Evolutionary conservation across 35 echinoderm and acorn worm species (phyloP).

Genomic region (Ophiothrix spiculata): DNA sequence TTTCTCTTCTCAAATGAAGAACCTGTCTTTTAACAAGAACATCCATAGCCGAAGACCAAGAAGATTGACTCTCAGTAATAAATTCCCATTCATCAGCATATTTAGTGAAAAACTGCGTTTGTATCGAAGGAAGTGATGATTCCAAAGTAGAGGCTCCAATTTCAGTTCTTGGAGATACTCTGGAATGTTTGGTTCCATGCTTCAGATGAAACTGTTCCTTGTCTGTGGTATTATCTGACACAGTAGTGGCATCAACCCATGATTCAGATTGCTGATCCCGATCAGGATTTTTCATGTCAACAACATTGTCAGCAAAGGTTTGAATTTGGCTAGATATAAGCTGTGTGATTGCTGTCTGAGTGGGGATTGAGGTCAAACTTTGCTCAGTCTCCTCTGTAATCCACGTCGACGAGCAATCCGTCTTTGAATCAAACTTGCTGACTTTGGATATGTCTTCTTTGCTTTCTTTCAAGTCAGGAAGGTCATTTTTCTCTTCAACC

Average conservation of each 20-base stretch:
- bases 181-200: too few species aligned
- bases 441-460: neutral
- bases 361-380: neutral
- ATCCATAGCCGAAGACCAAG: neutral
- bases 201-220: too few species aligned
- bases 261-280: neutral
- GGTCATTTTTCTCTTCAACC: neutral
- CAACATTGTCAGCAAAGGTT: neutral
- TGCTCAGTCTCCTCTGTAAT: neutral
- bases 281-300: neutral
- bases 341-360: neutral
- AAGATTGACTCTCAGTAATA: neutral
- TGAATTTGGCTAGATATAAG: neutral
- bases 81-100: neutral
- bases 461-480: neutral
- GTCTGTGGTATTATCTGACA: neutral
- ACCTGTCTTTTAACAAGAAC: neutral
- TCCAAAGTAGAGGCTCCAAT: neutral
- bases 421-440: neutral
- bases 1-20: slow-evolving; percentile 7
- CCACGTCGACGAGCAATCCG: neutral
- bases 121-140: too few species aligned
- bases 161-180: neutral
- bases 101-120: too few species aligned
- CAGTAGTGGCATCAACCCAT: neutral